Base-by-base conservation (phyloP, 1,140 invertebrate genomes). In the Trichomalopsis sarcophagae region DNA sequence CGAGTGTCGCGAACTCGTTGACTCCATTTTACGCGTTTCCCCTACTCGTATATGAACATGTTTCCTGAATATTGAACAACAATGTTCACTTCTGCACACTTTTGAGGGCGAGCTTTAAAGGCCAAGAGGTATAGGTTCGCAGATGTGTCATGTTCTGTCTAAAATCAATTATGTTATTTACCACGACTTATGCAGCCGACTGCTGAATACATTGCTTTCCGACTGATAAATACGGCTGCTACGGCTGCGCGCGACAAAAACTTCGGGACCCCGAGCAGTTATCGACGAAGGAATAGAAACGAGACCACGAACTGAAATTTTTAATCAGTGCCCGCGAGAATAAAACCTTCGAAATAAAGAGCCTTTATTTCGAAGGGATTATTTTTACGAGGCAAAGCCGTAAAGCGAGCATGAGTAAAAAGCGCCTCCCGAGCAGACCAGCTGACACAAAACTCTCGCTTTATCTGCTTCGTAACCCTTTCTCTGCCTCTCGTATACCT, bases 291-390 rank as follows among this genome's bases (percentile, higher is more conserved):
- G 27, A 27, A 27, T 27, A 27, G 27, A 27, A 27, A 27, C 27
- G 27, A 27, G 27, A 27, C 2, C 27, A 27, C 0, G 40, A 44
- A 44, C 7, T 17, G 17, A 17, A 55, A 55, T 4, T 55, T 55
- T 55, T 55, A 17, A 62, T n/a, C 17, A n/a, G 21, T n/a, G 21
- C 6, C 55, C 21, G 55, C 1, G 6, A 27, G 27, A 62, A 62
- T 62, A n/a, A n/a, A 21, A n/a, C n/a, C n/a, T n/a, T n/a, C n/a
- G n/a, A n/a, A n/a, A n/a, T n/a, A n/a, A n/a, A n/a, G n/a, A 66
- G 23, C 50, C 33, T 66, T 78, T 78, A 30, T 78, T 78, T 33
- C 76, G 7, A 62, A 62, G 11, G 76, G 17, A 78, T 50, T 78
- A 36, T 66, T 62, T 78, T 78, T 76, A 76, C 40, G 36, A 76